These are phyloP conservation scores for Congeria kusceri DNA, from an alignment of 2,888 invertebrate species.

Conservation along the genomic window DNA sequence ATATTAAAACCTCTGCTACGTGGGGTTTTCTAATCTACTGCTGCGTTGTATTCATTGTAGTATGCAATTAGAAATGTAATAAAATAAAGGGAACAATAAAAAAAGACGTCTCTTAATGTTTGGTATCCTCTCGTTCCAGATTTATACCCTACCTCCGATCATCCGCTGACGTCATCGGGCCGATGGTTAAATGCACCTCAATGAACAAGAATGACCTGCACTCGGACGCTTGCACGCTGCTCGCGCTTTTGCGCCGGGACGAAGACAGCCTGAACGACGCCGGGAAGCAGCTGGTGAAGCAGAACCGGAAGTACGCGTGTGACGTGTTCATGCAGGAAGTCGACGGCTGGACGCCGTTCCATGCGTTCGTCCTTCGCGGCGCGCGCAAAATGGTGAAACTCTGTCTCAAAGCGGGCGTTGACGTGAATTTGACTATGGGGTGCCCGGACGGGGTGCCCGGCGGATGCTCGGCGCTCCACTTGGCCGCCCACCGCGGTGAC, in stretches of 20 bases:
- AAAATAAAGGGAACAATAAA: too few relatives aligned
- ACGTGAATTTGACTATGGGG: conserved; percentile 77
- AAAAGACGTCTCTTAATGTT: too few relatives aligned
- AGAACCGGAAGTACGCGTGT: conserved; percentile 63
- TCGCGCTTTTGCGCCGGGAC: conserved; percentile 73
- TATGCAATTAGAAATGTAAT: too few relatives aligned
- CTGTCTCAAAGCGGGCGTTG: conserved; percentile 72
- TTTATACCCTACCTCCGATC: conserved; percentile 36
- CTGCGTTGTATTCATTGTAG: too few relatives aligned
- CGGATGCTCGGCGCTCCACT: conserved; percentile 75
- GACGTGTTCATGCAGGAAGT: conserved; percentile 71
- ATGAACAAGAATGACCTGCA: conserved; percentile 60
- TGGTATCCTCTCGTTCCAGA: conserved; percentile 26
- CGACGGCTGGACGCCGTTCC: conserved; percentile 81
- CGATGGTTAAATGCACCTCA: conserved; percentile 54
- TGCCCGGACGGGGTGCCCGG: conserved; percentile 76
- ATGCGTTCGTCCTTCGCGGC: conserved; percentile 79
- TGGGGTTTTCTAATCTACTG: too few relatives aligned
- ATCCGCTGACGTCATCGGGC: conserved; percentile 16
- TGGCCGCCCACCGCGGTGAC: conserved; percentile 80
- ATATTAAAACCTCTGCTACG: too few relatives aligned
- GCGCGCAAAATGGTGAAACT: conserved; percentile 76
- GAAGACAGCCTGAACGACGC: conserved; percentile 74
- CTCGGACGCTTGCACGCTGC: conserved; percentile 70
- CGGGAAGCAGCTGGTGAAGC: conserved; percentile 69